Base-by-base conservation (phyloP, 2,797 vertebrate species). In the Tinamus major region DNA sequence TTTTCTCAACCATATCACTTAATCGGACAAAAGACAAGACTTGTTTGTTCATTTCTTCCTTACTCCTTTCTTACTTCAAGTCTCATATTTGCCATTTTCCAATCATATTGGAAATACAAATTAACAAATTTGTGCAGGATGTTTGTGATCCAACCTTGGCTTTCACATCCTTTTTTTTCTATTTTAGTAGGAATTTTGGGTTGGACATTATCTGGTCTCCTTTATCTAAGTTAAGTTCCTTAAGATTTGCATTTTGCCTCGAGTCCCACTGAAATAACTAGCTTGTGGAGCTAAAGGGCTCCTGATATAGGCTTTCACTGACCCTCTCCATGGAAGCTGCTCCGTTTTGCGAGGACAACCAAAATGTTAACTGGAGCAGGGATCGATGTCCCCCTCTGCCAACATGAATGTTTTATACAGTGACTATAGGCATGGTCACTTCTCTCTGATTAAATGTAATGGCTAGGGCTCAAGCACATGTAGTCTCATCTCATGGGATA, bases 111-210 rank as follows among this genome's bases (percentile, higher is more conserved):
- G 29, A 78, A 90, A 92, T 2, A 3, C 6, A 37, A 80, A 31
- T 11, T 26, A 80, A 76, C 24, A 71, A n/a, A 86, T 21, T 31
- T 42, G 21, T 56, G 78, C 5, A 71, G 35, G 13, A 84, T 48
- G 68, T n/a, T 37, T 72, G 74, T 0, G 0, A 62, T 8, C 0
- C 2, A 72, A 46, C 55, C 64, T 49, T 23, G 20, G 27, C 37
- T 33, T 90, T 35, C 1, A 0, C 16, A 15, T 26, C 44, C 70
- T 35, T 15, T 42, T 1, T 2, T 55, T 55, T 55, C 4, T 3
- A 35, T 61, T 67, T 71, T 20, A 80, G 69, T 13, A 64, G 37
- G 24, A 94, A 81, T 69, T 16, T 19, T 85, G 63, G 4, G 24
- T 78, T 49, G 8, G 75, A 64, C 6, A 21, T 65, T 64, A 53